A percentile compares a stretch with the other conserved stretches of the same genome.
phyloP scores from a whole-genome alignment of 2,888 invertebrate genomes.

The Ornithoptera priamus region DNA sequence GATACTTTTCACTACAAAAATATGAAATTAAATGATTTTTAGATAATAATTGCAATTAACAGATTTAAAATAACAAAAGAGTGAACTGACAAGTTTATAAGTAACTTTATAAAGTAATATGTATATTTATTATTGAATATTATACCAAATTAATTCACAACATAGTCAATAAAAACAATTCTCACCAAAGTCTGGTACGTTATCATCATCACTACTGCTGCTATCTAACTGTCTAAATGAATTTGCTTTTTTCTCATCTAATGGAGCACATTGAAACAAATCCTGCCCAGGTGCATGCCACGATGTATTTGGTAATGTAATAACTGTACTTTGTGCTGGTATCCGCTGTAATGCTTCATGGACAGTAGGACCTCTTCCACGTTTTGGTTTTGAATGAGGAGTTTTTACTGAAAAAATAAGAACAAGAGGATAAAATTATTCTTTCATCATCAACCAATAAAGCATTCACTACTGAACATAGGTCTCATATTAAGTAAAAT shows the following conservation, averaged over 20 bases:
- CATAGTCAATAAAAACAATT: not conserved
- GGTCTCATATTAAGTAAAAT: too few relatives aligned
- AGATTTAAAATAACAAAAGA: not conserved
- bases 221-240: slow-evolving; percentile 58
- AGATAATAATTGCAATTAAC: not conserved
- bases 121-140: not conserved
- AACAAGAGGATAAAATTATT: not conserved
- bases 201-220: slow-evolving; percentile 72
- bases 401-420: slow-evolving; percentile 38
- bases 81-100: too few relatives aligned
- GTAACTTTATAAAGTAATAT: too few relatives aligned
- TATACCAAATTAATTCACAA: not conserved
- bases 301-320: slow-evolving; percentile 53
- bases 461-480: too few relatives aligned
- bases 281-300: slow-evolving; percentile 78
- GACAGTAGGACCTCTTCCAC: slow-evolving; percentile 72
- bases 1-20: not conserved
- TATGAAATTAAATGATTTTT: not conserved
- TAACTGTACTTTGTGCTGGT: slow-evolving; percentile 56
- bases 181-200: slow-evolving; percentile 70
- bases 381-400: slow-evolving; percentile 53
- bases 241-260: slow-evolving; percentile 53
- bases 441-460: too few relatives aligned
- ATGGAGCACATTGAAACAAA: slow-evolving; percentile 67
- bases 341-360: slow-evolving; percentile 82